A percentile compares a stretch with the other conserved stretches of the same genome.
These are phyloP conservation scores for Hippolais icterina DNA, from an alignment of 2,113 vertebrate species.

Conservation along the genomic window DNA sequence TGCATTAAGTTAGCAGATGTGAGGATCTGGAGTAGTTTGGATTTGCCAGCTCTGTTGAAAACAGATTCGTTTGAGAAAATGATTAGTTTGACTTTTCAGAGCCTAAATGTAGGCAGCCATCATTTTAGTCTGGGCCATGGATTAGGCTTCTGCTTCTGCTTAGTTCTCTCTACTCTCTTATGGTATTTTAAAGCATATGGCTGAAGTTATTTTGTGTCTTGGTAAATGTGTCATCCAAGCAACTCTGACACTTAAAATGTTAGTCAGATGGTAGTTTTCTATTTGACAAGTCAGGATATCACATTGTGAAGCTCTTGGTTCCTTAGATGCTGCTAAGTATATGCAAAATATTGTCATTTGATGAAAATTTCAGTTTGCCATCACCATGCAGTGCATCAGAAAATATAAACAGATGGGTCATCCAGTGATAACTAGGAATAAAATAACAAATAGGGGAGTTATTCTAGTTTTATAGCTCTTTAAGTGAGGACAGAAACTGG, in stretches of 20 bases:
- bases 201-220: background rate
- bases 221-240: background rate
- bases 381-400: background rate
- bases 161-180: background rate
- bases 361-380: background rate
- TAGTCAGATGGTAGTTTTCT: constrained; percentile 31
- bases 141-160: background rate
- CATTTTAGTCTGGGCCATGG: background rate
- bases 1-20: background rate
- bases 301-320: background rate
- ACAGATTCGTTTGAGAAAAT: background rate
- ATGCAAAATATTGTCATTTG: background rate
- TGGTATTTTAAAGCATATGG: background rate
- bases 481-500: background rate
- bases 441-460: background rate
- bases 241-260: constrained; percentile 30
- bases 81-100: background rate
- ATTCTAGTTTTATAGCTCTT: background rate
- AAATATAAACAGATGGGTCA: constrained; percentile 26
- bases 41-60: background rate
- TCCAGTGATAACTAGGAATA: background rate
- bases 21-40: background rate
- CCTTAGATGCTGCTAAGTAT: constrained; percentile 4
- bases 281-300: background rate
- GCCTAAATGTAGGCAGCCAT: background rate